Conservation (phyloP, 2,888 invertebrate species). For the Congeria kusceri region DNA sequence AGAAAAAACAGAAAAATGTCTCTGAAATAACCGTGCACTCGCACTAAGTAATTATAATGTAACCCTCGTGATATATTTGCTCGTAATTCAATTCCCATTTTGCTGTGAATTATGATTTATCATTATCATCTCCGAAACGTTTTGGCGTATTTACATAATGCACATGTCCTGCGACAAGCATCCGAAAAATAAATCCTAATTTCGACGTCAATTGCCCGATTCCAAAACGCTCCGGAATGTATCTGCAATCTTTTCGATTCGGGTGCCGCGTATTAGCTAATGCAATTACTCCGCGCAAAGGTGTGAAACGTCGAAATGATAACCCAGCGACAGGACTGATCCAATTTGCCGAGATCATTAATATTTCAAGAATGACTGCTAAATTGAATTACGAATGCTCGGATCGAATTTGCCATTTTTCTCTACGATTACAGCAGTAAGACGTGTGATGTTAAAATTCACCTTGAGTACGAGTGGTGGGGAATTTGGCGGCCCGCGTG, state of each 20-base stretch:
- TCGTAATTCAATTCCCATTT: too few species aligned
- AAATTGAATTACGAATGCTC: constrained; percentile 72
- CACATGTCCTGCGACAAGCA: background rate
- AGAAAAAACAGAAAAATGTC: background rate
- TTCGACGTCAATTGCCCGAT: background rate
- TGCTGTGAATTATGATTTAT: too few species aligned
- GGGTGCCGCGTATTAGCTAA: constrained; percentile 66
- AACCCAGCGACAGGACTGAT: constrained; percentile 72
- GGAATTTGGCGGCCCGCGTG: constrained; percentile 70
- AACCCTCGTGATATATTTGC: too few species aligned
- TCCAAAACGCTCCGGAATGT: constrained; percentile 24
- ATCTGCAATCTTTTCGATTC: constrained; percentile 53
- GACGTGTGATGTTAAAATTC: constrained; percentile 77
- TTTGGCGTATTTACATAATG: background rate
- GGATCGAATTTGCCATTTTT: constrained; percentile 73
- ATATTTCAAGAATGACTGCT: constrained; percentile 73
- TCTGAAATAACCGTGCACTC: too few species aligned
- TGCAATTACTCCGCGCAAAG: constrained; percentile 70
- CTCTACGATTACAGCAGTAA: constrained; percentile 56
- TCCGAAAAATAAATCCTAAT: constrained; percentile 55
- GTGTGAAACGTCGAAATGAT: constrained; percentile 73
- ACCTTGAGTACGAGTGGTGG: constrained; percentile 72
- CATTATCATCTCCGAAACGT: background rate
- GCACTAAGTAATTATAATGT: too few species aligned
- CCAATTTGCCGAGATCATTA: constrained; percentile 74